A percentile compares a stretch with the other conserved stretches of the same genome.
These are phyloP conservation scores for Megaceryle torquata DNA, from an alignment of 2,113 vertebrate species.

Conservation along the genomic window DNA sequence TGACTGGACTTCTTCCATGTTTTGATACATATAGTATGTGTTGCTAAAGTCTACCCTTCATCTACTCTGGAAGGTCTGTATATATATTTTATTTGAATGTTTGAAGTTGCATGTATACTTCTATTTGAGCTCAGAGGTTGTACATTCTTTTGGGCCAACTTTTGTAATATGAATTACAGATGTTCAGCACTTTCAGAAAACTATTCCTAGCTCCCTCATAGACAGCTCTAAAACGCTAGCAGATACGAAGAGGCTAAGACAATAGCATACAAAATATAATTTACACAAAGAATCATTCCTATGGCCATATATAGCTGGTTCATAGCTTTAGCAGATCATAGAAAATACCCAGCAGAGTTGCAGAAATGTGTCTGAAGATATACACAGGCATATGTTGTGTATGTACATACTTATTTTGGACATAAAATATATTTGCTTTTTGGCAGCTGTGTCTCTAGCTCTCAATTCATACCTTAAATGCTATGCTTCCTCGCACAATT, in stretches of 20 bases:
- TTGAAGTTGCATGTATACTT: not conserved
- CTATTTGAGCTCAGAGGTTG: not conserved
- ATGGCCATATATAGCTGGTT: not conserved
- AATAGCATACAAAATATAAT: not conserved
- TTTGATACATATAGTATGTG: not conserved
- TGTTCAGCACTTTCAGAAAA: not conserved
- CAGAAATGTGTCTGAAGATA: not conserved
- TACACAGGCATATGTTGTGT: not conserved
- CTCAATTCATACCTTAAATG: not conserved
- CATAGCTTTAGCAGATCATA: not conserved
- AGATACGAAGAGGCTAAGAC: not conserved
- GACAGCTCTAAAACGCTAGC: not conserved
- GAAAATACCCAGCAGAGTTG: not conserved
- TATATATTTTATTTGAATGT: not conserved
- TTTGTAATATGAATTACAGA: not conserved
- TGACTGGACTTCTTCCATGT: not conserved
- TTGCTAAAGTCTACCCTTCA: not conserved
- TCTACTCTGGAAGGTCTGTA: not conserved
- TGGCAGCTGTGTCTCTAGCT: not conserved
- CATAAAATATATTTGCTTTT: not conserved
- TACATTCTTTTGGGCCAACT: not conserved
- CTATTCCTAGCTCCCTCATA: not conserved
- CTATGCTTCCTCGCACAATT: not conserved
- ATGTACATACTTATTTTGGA: not conserved
- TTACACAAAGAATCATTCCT: not conserved